Conservation (phyloP, 2,113 vertebrate species). For the Loxodonta africana region DNA sequence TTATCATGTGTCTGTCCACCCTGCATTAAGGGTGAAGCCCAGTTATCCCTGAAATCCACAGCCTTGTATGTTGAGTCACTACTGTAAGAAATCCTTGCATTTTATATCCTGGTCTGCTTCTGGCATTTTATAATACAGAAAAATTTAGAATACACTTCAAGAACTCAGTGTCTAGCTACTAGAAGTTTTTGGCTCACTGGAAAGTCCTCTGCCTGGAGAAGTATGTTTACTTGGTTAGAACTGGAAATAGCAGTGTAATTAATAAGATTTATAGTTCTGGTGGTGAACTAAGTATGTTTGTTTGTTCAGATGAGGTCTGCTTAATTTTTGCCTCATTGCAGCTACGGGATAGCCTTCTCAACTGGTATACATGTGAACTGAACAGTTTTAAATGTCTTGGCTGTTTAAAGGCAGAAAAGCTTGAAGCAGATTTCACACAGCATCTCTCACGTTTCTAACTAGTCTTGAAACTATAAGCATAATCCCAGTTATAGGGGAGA, state of each 20-base stretch:
- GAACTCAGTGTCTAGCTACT: background rate
- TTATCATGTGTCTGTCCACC: background rate
- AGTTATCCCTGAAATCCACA: background rate
- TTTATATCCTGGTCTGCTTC: background rate
- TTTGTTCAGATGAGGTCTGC: slow-evolving; percentile 2
- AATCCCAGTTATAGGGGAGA: slow-evolving; percentile 4
- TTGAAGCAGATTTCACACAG: slow-evolving; percentile 16
- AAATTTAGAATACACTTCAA: background rate
- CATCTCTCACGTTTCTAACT: slow-evolving; percentile 31
- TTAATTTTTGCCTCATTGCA: background rate
- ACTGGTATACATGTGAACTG: background rate
- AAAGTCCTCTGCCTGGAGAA: background rate
- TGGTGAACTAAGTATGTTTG: background rate
- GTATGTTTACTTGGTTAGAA: background rate
- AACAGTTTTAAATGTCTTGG: slow-evolving; percentile 14
- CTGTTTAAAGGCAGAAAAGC: slow-evolving; percentile 8
- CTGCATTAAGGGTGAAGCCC: background rate
- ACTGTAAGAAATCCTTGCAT: background rate
- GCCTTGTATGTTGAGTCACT: background rate
- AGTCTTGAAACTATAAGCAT: slow-evolving; percentile 37
- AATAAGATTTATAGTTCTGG: background rate
- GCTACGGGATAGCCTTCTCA: background rate
- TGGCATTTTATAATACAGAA: background rate
- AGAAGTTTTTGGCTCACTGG: background rate
- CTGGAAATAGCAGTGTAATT: background rate